Percentiles rank a stretch among this genome's conserved stretches.
Evolutionary conservation across 2,888 invertebrate genomes (phyloP).

Genomic region (Platycheirus albimanus): DNA sequence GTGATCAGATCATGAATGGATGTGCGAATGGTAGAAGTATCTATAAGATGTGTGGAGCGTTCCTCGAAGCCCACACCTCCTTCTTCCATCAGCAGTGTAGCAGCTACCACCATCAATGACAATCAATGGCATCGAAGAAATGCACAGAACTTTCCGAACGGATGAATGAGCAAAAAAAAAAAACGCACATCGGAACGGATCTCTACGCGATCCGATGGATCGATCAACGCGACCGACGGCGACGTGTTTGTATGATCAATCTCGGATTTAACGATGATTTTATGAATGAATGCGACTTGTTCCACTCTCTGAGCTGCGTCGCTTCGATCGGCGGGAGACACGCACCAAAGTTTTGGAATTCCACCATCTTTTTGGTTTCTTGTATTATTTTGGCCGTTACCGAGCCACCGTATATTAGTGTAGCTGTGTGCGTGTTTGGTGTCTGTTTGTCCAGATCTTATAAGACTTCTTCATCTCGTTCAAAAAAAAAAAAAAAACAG

Average conservation of each 20-base stretch:
- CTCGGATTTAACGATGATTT: slow-evolving; percentile 64
- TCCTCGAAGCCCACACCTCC: slow-evolving; percentile 1
- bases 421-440: slow-evolving; percentile 63
- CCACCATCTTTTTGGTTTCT: slow-evolving; percentile 40
- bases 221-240: no score
- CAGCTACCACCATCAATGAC: no score
- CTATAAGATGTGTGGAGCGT: slow-evolving; percentile 36
- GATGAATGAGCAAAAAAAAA: slow-evolving; percentile 71
- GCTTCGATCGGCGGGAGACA: slow-evolving; percentile 53
- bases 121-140: slow-evolving; percentile 5
- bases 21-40: slow-evolving; percentile 56
- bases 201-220: slow-evolving; percentile 43
- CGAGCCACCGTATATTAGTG: no score
- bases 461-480: slow-evolving; percentile 70
- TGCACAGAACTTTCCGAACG: slow-evolving; percentile 60
- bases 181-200: slow-evolving; percentile 47
- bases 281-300: slow-evolving; percentile 70
- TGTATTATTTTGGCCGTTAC: slow-evolving; percentile 23
- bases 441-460: slow-evolving; percentile 68
- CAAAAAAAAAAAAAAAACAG: slow-evolving; percentile 55
- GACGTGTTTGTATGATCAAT: slow-evolving; percentile 54
- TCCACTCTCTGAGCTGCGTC: slow-evolving; percentile 26
- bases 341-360: slow-evolving; percentile 79
- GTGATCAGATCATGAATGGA: slow-evolving; percentile 67
- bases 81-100: slow-evolving; percentile 6